Conservation (phyloP, 2,113 vertebrate genomes). For the Zosterops lateralis region DNA sequence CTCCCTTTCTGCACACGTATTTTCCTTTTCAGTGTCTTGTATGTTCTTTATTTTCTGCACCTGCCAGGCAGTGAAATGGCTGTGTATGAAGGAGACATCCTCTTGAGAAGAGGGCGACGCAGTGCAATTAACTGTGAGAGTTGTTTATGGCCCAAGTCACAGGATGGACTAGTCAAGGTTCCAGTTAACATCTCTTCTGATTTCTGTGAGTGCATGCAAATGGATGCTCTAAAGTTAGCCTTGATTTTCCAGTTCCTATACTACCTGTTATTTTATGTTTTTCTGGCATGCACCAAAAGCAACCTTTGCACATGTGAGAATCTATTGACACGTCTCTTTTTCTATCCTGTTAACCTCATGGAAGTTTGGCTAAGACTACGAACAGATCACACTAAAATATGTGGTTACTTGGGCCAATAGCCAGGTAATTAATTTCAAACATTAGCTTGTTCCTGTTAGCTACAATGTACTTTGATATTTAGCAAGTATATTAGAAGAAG, state of each 20-base stretch:
- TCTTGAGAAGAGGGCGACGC: constrained; percentile 46
- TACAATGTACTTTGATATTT: neutral
- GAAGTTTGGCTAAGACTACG: neutral
- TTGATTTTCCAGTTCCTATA: neutral
- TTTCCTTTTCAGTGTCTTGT: neutral
- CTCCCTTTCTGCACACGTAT: neutral
- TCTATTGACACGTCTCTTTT: neutral
- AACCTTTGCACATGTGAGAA: neutral
- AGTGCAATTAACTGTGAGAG: constrained; percentile 64
- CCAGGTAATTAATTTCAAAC: neutral
- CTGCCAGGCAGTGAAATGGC: constrained; percentile 13
- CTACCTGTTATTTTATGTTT: neutral
- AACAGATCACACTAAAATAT: neutral
- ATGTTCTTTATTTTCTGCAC: neutral
- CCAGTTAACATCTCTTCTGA: constrained; percentile 64
- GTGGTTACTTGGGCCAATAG: neutral
- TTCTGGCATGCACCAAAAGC: neutral
- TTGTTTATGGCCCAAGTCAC: constrained; percentile 67
- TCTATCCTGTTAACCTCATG: neutral
- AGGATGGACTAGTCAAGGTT: constrained; percentile 60
- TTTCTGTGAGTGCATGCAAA: constrained; percentile 60
- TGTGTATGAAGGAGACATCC: constrained; percentile 56
- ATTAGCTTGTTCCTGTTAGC: neutral
- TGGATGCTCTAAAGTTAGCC: neutral
- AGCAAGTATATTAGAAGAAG: neutral